Evolutionary conservation across 2,888 invertebrate genomes (phyloP), one percentile per base, ranked within the genome.

Genomic region (Orthosia incerta): DNA sequence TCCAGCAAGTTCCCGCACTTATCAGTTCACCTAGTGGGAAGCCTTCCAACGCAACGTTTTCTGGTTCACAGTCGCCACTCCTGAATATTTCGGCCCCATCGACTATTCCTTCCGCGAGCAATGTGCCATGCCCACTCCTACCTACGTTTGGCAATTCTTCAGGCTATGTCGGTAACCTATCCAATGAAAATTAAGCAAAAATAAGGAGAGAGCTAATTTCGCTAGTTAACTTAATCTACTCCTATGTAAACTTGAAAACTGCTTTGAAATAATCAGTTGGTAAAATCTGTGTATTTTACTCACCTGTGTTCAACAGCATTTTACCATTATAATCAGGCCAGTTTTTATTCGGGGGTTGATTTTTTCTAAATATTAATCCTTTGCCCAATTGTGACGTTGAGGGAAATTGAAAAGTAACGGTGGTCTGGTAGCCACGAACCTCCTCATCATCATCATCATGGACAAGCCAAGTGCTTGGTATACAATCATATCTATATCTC

Each of bases 401-500:
- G 7, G 69, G 64, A 16, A 64, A 69, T 55, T 5, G 16, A 46
- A 53, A 69, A 13, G 5, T 12, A 16, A 63, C 23, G 13, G 15
- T 51, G 15, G 13, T 16, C 31, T 67, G 48, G 13, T 16, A 48
- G 16, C 4, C 13, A 18, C 2, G 18, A 4, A 9, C 18, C 12
- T 31, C 61, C 7, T 18, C 31, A 11, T 20, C 39, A 7, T 51
- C 20, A 31, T 67, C 51, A 7, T 20, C 20, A 7, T 2, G 0
- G 18, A 50, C 11, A 15, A 68, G 9, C 62, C 50, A 68, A 3
- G 7, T 23, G 50, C 15, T 64, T 46, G 69, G 69, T 64, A 65
- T 55, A 55, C 4, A 15, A 16, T 70, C 45, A 18, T 62, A 62
- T 26, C 18, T 13, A 7, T 46, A 11, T 3, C 20, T 20, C 13